A percentile compares a stretch with the other conserved stretches of the same genome.
Conservation (phyloP, 2,888 invertebrate genomes). For the Macropis europaea region DNA sequence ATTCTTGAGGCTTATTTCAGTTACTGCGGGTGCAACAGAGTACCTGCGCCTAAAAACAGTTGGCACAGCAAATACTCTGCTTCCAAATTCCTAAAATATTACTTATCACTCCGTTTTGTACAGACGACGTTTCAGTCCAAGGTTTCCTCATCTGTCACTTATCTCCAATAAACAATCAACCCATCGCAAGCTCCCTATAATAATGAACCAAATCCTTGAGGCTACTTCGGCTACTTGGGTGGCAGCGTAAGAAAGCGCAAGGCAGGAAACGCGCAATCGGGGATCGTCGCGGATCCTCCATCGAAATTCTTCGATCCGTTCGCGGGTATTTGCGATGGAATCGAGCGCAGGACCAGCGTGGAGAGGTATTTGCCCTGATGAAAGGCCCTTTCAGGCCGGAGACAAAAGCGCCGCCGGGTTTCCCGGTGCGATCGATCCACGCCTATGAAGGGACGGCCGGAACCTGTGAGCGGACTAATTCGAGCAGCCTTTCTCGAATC, state of each 20-base stretch:
- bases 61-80: too few species aligned
- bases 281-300: conserved; percentile 18
- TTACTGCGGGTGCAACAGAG: too few species aligned
- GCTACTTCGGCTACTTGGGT: too few species aligned
- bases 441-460: conserved; percentile 37
- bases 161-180: too few species aligned
- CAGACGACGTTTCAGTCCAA: too few species aligned
- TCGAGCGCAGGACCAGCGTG: conserved; percentile 36
- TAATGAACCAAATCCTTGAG: too few species aligned
- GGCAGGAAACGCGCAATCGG: conserved; percentile 10
- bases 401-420: conserved; percentile 54
- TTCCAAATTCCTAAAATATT: too few species aligned
- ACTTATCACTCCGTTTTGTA: too few species aligned
- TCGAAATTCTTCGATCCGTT: conserved; percentile 26
- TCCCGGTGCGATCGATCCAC: conserved; percentile 51
- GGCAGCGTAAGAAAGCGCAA: neutral
- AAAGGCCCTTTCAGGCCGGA: conserved; percentile 51
- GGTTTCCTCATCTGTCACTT: too few species aligned
- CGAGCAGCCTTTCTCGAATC: conserved; percentile 41
- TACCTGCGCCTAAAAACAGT: too few species aligned
- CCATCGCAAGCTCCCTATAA: too few species aligned
- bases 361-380: conserved; percentile 49
- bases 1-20: too few species aligned
- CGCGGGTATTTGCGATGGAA: conserved; percentile 27
- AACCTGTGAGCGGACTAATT: conserved; percentile 50